Evolutionary conservation across 2,113 vertebrate genomes (phyloP), one percentile per base, ranked within the genome.

Genomic region (Charadrius vociferus): DNA sequence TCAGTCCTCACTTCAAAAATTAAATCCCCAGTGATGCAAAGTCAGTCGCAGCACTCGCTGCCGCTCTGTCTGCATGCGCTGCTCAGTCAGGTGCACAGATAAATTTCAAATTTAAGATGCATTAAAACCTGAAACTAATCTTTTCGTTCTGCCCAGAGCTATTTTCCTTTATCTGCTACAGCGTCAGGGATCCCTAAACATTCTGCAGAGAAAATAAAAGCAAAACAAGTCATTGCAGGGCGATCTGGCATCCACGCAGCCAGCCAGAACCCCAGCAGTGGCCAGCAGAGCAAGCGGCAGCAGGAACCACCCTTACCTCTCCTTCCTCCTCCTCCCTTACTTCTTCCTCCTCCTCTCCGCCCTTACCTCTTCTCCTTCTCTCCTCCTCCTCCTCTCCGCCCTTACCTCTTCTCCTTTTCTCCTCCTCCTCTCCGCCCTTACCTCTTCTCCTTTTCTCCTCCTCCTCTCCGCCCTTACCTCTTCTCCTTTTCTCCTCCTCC

Each of bases 271-370:
- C 30, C n/a, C 0, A 61, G 67, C 18, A 4, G 81, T 47, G n/a
- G 47, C 58, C 30, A 14, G 30, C 62, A 14, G 34, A 14, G 3
- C 13, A 4, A 32, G 63, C 14, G 11, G 55, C 78, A 22, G 27
- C 78, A 20, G 27, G 16, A 13, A 52, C 32, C 65, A 9, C n/a
- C 71, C 63, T 95, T 66, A 97, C 96, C 97, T 96, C 12, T 14
- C 52, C 93, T 67, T 59, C 56, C 58, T 61, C 37, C 61, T 59
- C 32, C 20, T 58, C 32, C 18, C 16, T 56, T 56, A 56, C 55
- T 11, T 7, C 32, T 22, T 24, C 23, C 49, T 50, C 21, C 56
- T 59, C 34, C 20, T n/a, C 34, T 52, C 26, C 24, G 14, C 50
- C 50, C 13, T 52, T 52, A 52, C 50, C 24, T 52, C 9, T 21